Conservation (phyloP, 2,113 vertebrate genomes). For the Syrmaticus mikado region DNA sequence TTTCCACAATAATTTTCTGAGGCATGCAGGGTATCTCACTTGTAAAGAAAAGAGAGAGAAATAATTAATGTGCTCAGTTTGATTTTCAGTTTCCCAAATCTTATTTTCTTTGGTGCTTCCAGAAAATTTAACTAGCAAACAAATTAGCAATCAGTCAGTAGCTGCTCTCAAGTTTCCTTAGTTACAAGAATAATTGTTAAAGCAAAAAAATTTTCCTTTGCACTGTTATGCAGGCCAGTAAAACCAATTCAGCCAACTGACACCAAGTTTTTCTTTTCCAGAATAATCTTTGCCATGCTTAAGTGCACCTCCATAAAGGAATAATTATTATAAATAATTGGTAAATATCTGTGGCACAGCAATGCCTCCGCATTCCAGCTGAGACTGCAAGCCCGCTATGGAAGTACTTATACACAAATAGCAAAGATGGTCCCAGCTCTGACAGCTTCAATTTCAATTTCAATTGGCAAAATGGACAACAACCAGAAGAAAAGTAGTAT, state of each 20-base stretch:
- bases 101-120: slow-evolving; percentile 7
- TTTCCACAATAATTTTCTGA: slow-evolving; percentile 38
- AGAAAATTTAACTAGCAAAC: slow-evolving; percentile 34
- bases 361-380: background rate
- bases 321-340: background rate
- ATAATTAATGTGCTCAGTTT: background rate
- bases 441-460: background rate
- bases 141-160: slow-evolving; percentile 10
- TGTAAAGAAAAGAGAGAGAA: slow-evolving; percentile 6
- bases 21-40: background rate
- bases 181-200: slow-evolving; percentile 6
- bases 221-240: background rate
- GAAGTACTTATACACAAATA: background rate
- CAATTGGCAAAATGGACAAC: background rate
- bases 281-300: background rate
- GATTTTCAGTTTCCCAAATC: background rate
- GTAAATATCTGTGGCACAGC: background rate
- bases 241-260: slow-evolving; percentile 10
- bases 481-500: background rate
- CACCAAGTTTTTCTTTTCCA: background rate
- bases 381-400: background rate
- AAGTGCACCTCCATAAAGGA: background rate
- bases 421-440: background rate
- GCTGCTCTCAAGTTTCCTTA: slow-evolving; percentile 24
- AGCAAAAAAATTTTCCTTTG: slow-evolving; percentile 21